Percentiles rank a stretch among this genome's conserved stretches.
phyloP scores from a whole-genome alignment of 2,113 vertebrate species.

The Trematomus loennbergii region DNA sequence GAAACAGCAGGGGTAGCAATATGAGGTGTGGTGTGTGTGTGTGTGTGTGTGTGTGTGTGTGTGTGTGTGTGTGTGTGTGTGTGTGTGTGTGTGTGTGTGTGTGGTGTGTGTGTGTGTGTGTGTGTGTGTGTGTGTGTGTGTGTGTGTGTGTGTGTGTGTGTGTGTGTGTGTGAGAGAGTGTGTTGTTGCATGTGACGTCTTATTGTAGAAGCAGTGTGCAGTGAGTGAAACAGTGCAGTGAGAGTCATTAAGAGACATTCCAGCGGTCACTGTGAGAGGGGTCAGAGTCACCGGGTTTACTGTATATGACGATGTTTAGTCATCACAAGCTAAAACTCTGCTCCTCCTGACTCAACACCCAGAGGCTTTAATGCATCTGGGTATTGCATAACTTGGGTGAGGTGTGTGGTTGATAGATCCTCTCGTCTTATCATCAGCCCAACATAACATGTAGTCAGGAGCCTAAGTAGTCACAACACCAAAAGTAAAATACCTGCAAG shows the following conservation, averaged over 20 bases:
- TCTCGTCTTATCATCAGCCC: conserved; percentile 17
- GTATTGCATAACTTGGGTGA: conserved; percentile 36
- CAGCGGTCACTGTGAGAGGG: conserved; percentile 57
- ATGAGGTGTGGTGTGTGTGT: conserved; percentile 55
- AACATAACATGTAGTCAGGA: conserved; percentile 4
- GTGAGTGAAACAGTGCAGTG: conserved; percentile 55
- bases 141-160: too few relatives aligned
- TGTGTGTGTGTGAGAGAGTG: too few relatives aligned
- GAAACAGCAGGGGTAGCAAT: conserved; percentile 75
- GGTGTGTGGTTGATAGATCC: conserved; percentile 35
- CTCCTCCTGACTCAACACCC: conserved; percentile 31
- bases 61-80: conserved; percentile 57
- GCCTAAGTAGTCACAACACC: conserved; percentile 28
- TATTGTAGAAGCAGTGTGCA: conserved; percentile 61
- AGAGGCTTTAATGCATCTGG: conserved; percentile 8
- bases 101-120: too few relatives aligned
- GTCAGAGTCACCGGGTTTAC: conserved; percentile 52
- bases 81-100: conserved; percentile 38
- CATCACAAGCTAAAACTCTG: conserved; percentile 41
- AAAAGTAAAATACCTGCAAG: conserved; percentile 41
- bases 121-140: too few relatives aligned
- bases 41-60: conserved; percentile 57
- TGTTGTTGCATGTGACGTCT: conserved; percentile 53
- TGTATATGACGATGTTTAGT: conserved; percentile 30
- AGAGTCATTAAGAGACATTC: conserved; percentile 68